Evolutionary conservation across 2,797 vertebrate species (phyloP).

Genomic region (Adrianichthys oophorus): DNA sequence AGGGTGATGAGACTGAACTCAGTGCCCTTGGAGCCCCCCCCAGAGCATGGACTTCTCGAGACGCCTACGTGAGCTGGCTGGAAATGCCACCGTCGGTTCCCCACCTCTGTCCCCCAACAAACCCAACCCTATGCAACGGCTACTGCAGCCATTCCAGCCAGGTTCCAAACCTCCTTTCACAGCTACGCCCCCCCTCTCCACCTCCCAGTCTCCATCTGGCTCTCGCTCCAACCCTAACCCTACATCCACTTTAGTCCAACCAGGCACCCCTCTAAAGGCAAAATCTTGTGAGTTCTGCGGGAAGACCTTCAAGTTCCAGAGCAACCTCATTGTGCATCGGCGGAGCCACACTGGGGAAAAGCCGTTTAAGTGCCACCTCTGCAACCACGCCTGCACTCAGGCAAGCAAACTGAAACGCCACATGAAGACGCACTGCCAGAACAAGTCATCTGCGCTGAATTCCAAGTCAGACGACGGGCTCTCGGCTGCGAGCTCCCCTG

Average conservation of each 20-base stretch:
- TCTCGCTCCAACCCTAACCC: conserved; percentile 83
- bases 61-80: conserved; percentile 94
- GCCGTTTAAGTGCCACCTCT: conserved; percentile 97
- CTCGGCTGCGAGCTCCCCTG: conserved; percentile 92
- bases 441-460: conserved; percentile 88
- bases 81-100: conserved; percentile 88
- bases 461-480: conserved; percentile 94
- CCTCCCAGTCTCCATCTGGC: conserved; percentile 89
- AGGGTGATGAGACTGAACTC: conserved; percentile 98
- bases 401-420: conserved; percentile 98
- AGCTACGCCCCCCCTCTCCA: conserved; percentile 91
- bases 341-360: conserved; percentile 98
- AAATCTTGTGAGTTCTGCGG: conserved; percentile 99
- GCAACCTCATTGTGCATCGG: conserved; percentile 96
- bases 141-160: conserved; percentile 97
- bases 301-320: conserved; percentile 99
- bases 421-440: conserved; percentile 98
- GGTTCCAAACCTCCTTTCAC: conserved; percentile 93
- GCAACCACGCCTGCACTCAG: conserved; percentile 97
- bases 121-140: conserved; percentile 97
- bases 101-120: conserved; percentile 94
- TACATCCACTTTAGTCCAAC: conserved; percentile 57
- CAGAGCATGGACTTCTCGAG: conserved; percentile 97
- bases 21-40: conserved; percentile 92
- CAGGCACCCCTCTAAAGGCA: conserved; percentile 88